Evolutionary conservation across 2,113 vertebrate species (phyloP).

Genomic region (Phrynocephalus versicolor): DNA sequence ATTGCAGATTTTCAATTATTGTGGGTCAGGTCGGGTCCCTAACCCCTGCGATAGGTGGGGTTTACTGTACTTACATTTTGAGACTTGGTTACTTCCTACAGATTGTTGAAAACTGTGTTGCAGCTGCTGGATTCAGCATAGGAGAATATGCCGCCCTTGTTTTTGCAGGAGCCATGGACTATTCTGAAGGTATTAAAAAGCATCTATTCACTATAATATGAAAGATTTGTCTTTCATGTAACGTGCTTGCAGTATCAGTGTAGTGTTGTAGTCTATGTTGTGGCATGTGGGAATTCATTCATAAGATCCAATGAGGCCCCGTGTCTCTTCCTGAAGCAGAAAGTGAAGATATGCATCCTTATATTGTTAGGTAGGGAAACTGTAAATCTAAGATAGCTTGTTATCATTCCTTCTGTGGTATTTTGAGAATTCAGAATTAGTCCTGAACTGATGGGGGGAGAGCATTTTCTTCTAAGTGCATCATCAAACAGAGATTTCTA

Average conservation of each 20-base stretch:
- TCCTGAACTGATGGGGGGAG: too few relatives aligned
- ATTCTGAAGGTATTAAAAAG: slow-evolving; percentile 83
- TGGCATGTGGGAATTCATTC: background rate
- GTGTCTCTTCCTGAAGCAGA: background rate
- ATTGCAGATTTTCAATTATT: too few relatives aligned
- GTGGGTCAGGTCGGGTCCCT: too few relatives aligned
- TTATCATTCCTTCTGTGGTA: too few relatives aligned
- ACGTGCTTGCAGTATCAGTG: background rate
- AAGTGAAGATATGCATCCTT: background rate
- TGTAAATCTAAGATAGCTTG: too few relatives aligned
- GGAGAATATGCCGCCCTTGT: slow-evolving; percentile 95
- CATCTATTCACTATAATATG: background rate
- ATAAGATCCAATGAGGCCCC: background rate
- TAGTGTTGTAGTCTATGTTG: background rate
- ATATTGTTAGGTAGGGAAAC: background rate
- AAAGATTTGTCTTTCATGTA: background rate
- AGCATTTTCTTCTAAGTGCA: too few relatives aligned
- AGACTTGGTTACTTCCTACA: slow-evolving; percentile 55
- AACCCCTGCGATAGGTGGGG: too few relatives aligned
- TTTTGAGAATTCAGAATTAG: background rate
- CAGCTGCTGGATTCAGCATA: slow-evolving; percentile 93
- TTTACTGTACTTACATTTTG: too few relatives aligned
- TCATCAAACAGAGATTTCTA: too few relatives aligned
- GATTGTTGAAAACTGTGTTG: slow-evolving; percentile 89
- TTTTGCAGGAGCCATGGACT: slow-evolving; percentile 90